Evolutionary conservation across 2,797 vertebrate genomes (phyloP), one percentile per base, ranked within the genome.

Genomic region (Schizothorax lantsangensis): DNA sequence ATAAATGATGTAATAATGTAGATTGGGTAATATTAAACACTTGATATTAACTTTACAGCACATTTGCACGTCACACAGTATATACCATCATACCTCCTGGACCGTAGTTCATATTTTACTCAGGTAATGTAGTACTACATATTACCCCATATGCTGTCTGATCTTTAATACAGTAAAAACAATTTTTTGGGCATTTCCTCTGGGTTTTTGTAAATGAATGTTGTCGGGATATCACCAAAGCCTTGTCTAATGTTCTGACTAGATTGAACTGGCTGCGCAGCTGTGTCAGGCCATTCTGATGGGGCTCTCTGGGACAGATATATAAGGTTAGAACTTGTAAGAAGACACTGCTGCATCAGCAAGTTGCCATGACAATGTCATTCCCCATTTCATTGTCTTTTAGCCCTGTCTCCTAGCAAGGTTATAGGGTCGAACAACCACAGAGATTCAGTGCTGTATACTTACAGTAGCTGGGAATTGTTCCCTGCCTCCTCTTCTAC

Each of bases 321-420:
- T 90, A 89, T 93, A 92, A 94, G 92, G 94, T 93, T 92, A 92
- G 90, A 87, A 93, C 92, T 91, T 93, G 93, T 94, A 94, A 95
- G 94, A 94, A 94, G 93, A 94, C 94, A 93, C 92, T 94, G 94
- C 94, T 75, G 81, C 88, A 93, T 96, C 95, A 95, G 95, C 95
- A 93, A 88, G 91, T 93, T 91, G 83, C 91, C 88, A 92, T 92
- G 90, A 94, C 93, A 94, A 93, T 94, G 91, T 91, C 91, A 88
- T 90, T 91, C 93, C 91, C 85, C 33, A 12, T 93, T 94, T 92
- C 91, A 93, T 90, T 93, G 92, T 91, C 83, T 93, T 92, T 93
- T 89, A 89, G 83, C 88, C 90, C 88, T 85, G 92, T 89, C 90
- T 90, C 68, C 74, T 33, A 43, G 86, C 89, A 90, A 91, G 91